phyloP scores from a whole-genome alignment of 2,113 vertebrate species.

The Coryphaenoides rupestris region DNA sequence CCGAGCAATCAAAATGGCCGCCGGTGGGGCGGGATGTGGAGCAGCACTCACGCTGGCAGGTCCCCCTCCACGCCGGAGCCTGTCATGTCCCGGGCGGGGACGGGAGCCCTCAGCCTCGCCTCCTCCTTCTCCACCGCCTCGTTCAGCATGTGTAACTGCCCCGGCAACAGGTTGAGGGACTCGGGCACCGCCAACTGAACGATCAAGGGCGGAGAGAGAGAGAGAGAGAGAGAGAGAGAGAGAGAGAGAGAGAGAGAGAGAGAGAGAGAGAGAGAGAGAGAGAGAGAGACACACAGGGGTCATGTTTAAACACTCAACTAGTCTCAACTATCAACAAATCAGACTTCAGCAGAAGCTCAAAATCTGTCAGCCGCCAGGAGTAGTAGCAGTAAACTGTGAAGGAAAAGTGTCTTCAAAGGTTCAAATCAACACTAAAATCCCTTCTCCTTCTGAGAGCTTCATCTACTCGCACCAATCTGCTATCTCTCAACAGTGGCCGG shows the following conservation, averaged over 20 bases:
- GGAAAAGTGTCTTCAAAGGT: too few species aligned
- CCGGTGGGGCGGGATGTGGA: too few species aligned
- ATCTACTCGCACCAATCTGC: too few species aligned
- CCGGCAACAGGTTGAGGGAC: slow-evolving; percentile 78
- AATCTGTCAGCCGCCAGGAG: too few species aligned
- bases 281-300: not conserved
- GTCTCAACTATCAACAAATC: too few species aligned
- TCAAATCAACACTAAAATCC: too few species aligned
- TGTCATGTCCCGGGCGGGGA: slow-evolving; percentile 4
- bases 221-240: slow-evolving; percentile 15
- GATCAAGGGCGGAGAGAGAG: slow-evolving; percentile 72
- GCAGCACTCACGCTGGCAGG: slow-evolving; percentile 67
- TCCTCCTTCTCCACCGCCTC: slow-evolving; percentile 72
- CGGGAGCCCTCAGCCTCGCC: slow-evolving; percentile 19
- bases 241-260: slow-evolving; percentile 10
- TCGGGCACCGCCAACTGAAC: slow-evolving; percentile 69
- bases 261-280: slow-evolving; percentile 39
- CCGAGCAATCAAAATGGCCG: too few species aligned
- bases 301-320: too few species aligned
- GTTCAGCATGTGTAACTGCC: slow-evolving; percentile 74
- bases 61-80: slow-evolving; percentile 24
- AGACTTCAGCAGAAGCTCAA: too few species aligned
- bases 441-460: too few species aligned
- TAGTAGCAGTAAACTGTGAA: too few species aligned
- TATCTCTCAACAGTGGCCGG: too few species aligned